These are phyloP conservation scores for Alectoris magna DNA, from an alignment of 2,797 vertebrate species.

Conservation along the genomic window DNA sequence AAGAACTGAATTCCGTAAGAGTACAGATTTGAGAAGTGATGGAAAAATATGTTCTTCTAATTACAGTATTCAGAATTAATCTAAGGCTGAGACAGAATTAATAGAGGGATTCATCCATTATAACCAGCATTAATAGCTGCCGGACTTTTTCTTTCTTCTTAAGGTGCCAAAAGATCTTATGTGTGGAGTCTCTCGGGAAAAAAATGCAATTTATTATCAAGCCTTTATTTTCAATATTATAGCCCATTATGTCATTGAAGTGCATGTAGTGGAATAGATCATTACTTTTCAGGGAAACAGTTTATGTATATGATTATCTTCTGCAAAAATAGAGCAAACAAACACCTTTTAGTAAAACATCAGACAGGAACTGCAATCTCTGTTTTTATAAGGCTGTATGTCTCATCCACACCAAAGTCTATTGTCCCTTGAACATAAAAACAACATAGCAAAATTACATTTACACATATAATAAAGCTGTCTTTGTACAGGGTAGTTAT, in stretches of 20 bases:
- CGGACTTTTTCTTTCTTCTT: neutral
- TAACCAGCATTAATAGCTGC: constrained; percentile 24
- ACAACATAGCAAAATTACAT: constrained; percentile 60
- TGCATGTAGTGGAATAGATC: neutral
- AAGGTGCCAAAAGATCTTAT: constrained; percentile 1
- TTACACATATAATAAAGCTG: constrained; percentile 58
- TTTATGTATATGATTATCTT: neutral
- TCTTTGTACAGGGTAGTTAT: constrained; percentile 53
- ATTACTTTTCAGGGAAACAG: neutral
- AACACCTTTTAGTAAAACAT: constrained; percentile 42
- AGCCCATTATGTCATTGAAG: neutral
- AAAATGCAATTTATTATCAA: constrained; percentile 35
- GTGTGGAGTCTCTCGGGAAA: neutral
- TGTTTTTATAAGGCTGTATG: constrained; percentile 50
- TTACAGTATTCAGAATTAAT: constrained; percentile 34
- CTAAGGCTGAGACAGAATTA: constrained; percentile 5
- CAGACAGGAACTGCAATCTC: constrained; percentile 40
- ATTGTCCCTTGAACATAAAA: constrained; percentile 20
- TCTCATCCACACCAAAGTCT: constrained; percentile 45
- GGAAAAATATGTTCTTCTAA: constrained; percentile 37
- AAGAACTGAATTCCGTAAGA: neutral
- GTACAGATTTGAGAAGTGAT: neutral
- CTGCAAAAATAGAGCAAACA: constrained; percentile 43
- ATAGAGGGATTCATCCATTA: neutral
- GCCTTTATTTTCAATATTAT: constrained; percentile 38